Conservation (phyloP, 2,888 invertebrate species). For the Eurytoma californica region DNA sequence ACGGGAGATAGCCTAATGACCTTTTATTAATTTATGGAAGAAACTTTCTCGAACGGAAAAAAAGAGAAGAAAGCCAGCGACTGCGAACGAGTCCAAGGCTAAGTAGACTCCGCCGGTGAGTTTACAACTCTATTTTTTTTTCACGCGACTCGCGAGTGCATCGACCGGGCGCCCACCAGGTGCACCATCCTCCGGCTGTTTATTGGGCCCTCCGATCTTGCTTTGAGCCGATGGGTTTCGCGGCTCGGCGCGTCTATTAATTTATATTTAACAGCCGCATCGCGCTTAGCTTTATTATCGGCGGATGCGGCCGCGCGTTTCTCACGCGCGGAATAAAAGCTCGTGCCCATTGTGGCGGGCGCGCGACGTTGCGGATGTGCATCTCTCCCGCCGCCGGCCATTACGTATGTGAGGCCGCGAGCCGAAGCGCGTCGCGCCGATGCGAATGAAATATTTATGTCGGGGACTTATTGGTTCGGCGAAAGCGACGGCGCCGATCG, state of each 20-base stretch:
- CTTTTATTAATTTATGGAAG: not conserved
- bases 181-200: slow-evolving; percentile 7
- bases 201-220: slow-evolving; percentile 27
- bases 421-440: slow-evolving; percentile 52
- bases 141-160: slow-evolving; percentile 21
- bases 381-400: slow-evolving; percentile 40
- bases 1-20: too few relatives aligned
- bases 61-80: not conserved
- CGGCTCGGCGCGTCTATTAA: slow-evolving; percentile 58
- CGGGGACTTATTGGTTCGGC: slow-evolving; percentile 62
- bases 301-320: slow-evolving; percentile 56
- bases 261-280: slow-evolving; percentile 63
- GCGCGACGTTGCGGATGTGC: slow-evolving; percentile 61
- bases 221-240: slow-evolving; percentile 25
- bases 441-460: slow-evolving; percentile 64
- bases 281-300: slow-evolving; percentile 60
- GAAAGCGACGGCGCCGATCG: slow-evolving; percentile 58
- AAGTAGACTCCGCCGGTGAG: not conserved
- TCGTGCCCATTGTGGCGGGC: slow-evolving; percentile 42
- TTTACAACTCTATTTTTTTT: slow-evolving; percentile 20
- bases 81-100: not conserved
- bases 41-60: not conserved
- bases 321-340: slow-evolving; percentile 64
- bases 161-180: slow-evolving; percentile 23
- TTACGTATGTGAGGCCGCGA: slow-evolving; percentile 60